A percentile compares a stretch with the other conserved stretches of the same genome.
Evolutionary conservation across 2,888 invertebrate species (phyloP).

Genomic region (Prosapia bicincta): DNA sequence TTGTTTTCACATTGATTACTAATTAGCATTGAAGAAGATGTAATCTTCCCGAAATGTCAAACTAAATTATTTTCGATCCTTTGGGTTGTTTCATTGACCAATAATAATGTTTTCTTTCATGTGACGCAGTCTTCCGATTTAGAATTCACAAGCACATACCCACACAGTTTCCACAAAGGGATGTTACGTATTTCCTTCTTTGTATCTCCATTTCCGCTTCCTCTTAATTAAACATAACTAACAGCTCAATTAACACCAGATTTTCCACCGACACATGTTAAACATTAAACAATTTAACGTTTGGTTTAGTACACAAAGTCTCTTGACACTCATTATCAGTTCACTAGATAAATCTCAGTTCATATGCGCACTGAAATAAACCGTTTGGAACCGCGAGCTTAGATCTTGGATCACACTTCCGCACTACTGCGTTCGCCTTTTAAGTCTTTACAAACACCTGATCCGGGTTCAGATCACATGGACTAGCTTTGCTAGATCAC

Average conservation of each 20-base stretch:
- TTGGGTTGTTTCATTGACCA: too few relatives aligned
- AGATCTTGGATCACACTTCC: background rate
- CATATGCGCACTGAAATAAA: background rate
- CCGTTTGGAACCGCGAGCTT: background rate
- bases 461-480: background rate
- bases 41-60: too few relatives aligned
- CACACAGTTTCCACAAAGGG: too few relatives aligned
- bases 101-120: too few relatives aligned
- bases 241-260: background rate
- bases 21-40: too few relatives aligned
- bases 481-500: background rate
- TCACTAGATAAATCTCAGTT: background rate
- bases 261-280: background rate
- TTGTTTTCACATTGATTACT: too few relatives aligned
- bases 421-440: background rate
- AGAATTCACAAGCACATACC: too few relatives aligned
- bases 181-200: too few relatives aligned
- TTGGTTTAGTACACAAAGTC: background rate
- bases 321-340: background rate
- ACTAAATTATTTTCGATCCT: too few relatives aligned
- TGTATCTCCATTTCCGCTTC: background rate
- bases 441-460: background rate
- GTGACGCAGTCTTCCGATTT: too few relatives aligned
- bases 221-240: background rate
- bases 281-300: background rate